Evolutionary conservation across 1,140 invertebrate species (phyloP).

Genomic region (Harlomillsia oculata): DNA sequence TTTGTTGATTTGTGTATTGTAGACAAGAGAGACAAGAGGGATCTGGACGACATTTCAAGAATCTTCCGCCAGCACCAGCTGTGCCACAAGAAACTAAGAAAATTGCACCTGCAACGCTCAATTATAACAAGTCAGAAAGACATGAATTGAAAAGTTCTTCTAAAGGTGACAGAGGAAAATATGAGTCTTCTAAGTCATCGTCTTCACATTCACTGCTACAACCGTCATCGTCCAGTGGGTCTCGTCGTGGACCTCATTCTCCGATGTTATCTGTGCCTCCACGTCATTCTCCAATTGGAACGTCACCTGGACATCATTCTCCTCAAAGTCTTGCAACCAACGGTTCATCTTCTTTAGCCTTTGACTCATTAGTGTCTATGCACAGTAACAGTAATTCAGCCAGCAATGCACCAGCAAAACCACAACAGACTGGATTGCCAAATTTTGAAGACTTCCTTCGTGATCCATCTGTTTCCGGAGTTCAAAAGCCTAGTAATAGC

Average conservation of each 20-base stretch:
- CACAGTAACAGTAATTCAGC: background rate
- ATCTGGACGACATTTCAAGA: slow-evolving; percentile 3
- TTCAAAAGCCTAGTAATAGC: too few species aligned
- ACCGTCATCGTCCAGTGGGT: background rate
- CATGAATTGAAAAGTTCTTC: background rate
- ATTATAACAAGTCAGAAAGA: too few species aligned
- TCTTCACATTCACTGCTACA: background rate
- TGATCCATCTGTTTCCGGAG: too few species aligned
- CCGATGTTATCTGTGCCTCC: slow-evolving; percentile 13
- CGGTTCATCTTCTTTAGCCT: background rate
- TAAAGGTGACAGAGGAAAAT: background rate
- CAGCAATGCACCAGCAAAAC: background rate
- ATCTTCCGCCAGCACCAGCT: slow-evolving; percentile 1
- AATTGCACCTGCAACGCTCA: background rate
- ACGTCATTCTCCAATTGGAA: slow-evolving; percentile 15
- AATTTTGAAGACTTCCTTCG: slow-evolving; percentile 4
- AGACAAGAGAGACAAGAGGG: slow-evolving; percentile 25
- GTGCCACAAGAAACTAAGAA: slow-evolving; percentile 17
- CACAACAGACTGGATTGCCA: background rate
- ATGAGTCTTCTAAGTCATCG: slow-evolving; percentile 1
- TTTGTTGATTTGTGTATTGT: background rate
- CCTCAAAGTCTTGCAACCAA: slow-evolving; percentile 4
- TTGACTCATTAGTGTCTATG: background rate
- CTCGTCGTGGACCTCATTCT: slow-evolving; percentile 8
- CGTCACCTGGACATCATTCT: slow-evolving; percentile 10